Conservation (phyloP, 2,888 invertebrate genomes). For the Tipula helvola region DNA sequence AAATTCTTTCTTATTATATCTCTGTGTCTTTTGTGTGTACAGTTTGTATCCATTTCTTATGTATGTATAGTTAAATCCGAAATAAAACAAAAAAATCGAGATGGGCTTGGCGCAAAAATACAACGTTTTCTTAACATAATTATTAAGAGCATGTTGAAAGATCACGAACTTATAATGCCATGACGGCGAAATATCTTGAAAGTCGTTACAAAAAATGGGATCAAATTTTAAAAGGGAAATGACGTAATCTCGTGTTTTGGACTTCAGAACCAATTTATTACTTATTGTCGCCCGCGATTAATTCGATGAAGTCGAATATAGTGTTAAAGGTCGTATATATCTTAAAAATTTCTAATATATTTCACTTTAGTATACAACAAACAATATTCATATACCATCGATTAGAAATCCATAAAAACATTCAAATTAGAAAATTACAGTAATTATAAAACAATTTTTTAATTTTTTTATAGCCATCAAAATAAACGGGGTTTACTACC, state of each 20-base stretch:
- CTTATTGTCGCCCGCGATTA: neutral
- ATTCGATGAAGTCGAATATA: too few relatives aligned
- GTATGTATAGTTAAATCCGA: neutral
- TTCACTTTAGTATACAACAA: neutral
- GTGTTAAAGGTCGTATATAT: neutral
- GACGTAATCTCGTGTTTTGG: neutral
- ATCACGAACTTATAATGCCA: neutral
- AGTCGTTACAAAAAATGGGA: neutral
- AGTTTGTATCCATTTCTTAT: neutral
- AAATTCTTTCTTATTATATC: neutral
- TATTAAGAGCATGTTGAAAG: neutral
- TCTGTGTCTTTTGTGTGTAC: neutral
- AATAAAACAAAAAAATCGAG: neutral
- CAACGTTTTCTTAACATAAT: neutral
- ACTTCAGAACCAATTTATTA: neutral
- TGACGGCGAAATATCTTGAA: neutral
- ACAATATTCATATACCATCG: neutral
- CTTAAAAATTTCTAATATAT: neutral
- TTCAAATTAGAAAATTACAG: neutral
- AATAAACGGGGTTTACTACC: neutral
- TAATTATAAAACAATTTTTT: neutral
- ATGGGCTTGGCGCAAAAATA: neutral
- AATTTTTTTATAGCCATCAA: neutral
- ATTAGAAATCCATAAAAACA: neutral
- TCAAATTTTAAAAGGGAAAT: neutral